Evolutionary conservation across 2,888 invertebrate genomes (phyloP).

Genomic region (Dryobota labecula): DNA sequence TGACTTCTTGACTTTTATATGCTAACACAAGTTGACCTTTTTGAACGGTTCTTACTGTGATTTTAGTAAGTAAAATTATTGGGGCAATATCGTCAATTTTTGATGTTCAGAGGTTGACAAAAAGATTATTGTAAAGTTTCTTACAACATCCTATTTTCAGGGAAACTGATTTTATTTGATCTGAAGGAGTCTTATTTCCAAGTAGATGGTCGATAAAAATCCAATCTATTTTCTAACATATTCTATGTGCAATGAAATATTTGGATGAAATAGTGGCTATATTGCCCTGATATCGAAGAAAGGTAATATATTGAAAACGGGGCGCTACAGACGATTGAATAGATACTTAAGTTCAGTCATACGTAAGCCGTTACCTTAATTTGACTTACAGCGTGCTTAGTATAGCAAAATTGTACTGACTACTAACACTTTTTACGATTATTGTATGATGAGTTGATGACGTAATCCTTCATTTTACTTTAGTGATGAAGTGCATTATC

Average conservation of each 20-base stretch:
- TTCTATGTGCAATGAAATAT: slow-evolving; percentile 32
- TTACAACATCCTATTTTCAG: not conserved
- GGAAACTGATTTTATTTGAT: slow-evolving; percentile 2
- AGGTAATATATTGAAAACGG: slow-evolving; percentile 47
- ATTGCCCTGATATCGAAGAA: slow-evolving; percentile 39
- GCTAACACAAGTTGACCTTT: too few relatives aligned
- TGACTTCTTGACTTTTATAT: not conserved
- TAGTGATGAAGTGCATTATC: not conserved
- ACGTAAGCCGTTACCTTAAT: slow-evolving; percentile 47
- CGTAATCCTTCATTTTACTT: not conserved
- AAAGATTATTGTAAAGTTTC: slow-evolving; percentile 3
- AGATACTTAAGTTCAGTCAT: slow-evolving; percentile 46
- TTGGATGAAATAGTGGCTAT: slow-evolving; percentile 20
- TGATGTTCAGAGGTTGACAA: not conserved
- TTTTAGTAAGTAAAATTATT: not conserved
- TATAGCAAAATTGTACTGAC: slow-evolving; percentile 4
- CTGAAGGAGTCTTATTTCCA: not conserved
- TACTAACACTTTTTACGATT: slow-evolving; percentile 1
- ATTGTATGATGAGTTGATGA: not conserved
- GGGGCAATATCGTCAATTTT: not conserved
- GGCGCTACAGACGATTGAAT: slow-evolving; percentile 28
- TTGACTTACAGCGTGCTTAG: slow-evolving; percentile 17
- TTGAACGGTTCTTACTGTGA: not conserved
- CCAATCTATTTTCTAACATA: slow-evolving; percentile 20
- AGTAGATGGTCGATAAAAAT: slow-evolving; percentile 14